Conservation (phyloP, 1,140 invertebrate species). For the Scaptomyza pallida region DNA sequence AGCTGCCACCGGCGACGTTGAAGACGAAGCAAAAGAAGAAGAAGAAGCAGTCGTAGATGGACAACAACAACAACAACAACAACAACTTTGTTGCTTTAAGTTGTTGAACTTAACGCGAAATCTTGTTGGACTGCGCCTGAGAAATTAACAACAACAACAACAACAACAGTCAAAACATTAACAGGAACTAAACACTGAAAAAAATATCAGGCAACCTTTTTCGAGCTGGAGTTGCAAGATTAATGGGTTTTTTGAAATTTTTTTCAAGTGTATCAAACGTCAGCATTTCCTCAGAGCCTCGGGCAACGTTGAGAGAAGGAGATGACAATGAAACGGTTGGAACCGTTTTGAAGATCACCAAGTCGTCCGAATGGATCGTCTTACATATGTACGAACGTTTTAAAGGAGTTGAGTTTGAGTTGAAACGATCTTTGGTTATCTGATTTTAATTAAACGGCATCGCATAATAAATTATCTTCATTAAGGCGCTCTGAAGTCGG, state of each 20-base stretch:
- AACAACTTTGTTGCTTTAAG: slow-evolving; percentile 74
- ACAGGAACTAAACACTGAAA: not conserved
- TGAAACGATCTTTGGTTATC: slow-evolving; percentile 63
- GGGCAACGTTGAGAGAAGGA: slow-evolving; percentile 18
- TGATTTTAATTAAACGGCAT: slow-evolving; percentile 83
- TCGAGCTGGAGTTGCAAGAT: not conserved
- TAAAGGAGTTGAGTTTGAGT: slow-evolving; percentile 61
- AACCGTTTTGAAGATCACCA: slow-evolving; percentile 2
- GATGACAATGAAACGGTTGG: slow-evolving; percentile 21
- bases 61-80: slow-evolving; percentile 49
- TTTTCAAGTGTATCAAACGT: not conserved
- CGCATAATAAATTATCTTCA: slow-evolving; percentile 83
- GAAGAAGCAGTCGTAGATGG: slow-evolving; percentile 16
- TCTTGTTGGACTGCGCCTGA: slow-evolving; percentile 57
- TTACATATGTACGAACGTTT: slow-evolving; percentile 26
- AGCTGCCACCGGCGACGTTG: slow-evolving; percentile 68
- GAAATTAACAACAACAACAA: slow-evolving; percentile 61
- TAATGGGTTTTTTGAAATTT: not conserved
- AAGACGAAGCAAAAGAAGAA: slow-evolving; percentile 25
- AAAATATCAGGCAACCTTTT: not conserved
- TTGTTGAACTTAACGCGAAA: slow-evolving; percentile 82
- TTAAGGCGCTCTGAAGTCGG: slow-evolving; percentile 47
- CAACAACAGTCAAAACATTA: not conserved
- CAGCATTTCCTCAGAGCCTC: slow-evolving; percentile 44
- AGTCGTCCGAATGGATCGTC: slow-evolving; percentile 12